Evolutionary conservation across 2,797 vertebrate species (phyloP).

Genomic region (Antennarius maculatus): DNA sequence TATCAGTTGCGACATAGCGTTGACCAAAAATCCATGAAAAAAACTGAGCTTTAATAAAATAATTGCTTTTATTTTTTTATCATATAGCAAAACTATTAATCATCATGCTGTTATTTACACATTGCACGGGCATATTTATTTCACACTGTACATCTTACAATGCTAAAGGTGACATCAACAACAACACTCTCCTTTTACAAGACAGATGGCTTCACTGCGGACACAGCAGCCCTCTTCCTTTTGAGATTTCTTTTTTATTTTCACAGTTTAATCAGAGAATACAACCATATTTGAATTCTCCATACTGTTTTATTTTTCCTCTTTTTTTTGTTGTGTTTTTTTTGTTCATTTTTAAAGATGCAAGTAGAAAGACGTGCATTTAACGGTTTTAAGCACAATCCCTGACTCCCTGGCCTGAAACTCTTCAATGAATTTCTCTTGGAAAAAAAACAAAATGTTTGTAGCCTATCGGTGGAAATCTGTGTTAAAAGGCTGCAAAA

Average conservation of each 20-base stretch:
- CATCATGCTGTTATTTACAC: constrained; percentile 96
- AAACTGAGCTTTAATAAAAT: constrained; percentile 97
- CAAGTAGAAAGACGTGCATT: constrained; percentile 90
- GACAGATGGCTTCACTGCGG: constrained; percentile 81
- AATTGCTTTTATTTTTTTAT: constrained; percentile 96
- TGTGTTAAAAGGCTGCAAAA: constrained; percentile 67
- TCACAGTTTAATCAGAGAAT: constrained; percentile 87
- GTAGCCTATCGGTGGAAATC: constrained; percentile 67
- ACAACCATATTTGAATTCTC: constrained; percentile 77
- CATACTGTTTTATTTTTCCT: constrained; percentile 76
- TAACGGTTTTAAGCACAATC: constrained; percentile 79
- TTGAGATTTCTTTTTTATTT: constrained; percentile 72
- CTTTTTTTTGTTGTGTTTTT: constrained; percentile 68
- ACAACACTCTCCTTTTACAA: constrained; percentile 86
- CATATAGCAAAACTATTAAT: constrained; percentile 97
- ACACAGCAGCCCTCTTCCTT: constrained; percentile 81
- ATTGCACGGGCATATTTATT: constrained; percentile 89
- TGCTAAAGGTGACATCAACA: constrained; percentile 88
- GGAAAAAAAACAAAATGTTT: constrained; percentile 68
- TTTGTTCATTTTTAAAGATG: constrained; percentile 83
- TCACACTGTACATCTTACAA: constrained; percentile 89
- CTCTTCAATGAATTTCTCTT: constrained; percentile 70
- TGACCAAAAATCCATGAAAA: constrained; percentile 85
- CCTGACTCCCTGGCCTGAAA: constrained; percentile 79
- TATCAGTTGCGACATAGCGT: constrained; percentile 62